Evolutionary conservation across 1,140 invertebrate genomes (phyloP), one percentile per base, ranked within the genome.

Genomic region (Apis cerana): DNA sequence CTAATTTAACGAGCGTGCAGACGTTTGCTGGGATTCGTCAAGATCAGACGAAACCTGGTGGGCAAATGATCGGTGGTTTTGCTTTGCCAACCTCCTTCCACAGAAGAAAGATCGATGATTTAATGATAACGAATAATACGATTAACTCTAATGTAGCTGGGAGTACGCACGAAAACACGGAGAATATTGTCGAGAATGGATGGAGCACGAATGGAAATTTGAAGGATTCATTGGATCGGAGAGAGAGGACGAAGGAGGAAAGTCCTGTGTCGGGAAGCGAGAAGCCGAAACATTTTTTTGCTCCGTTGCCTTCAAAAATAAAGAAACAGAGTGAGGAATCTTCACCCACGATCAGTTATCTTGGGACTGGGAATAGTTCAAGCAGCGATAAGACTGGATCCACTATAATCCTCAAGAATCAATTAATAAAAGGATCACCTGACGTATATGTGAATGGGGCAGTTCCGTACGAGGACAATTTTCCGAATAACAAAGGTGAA

Each of bases 251-350:
- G 2, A 7, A n/a, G 0, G 85, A 78, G 5, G 75, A 80, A n/a
- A 27, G 27, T 10, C 3, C 54, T 4, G 15, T 56, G 2, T 21
- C 33, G 2, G 65, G 19, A 48, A 2, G 48, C 0, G 88, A 85
- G 21, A 91, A 88, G 27, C 91, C 92, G 0, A 94, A 91, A 69
- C 94, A 95, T 52, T 95, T 95, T 71, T 95, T 95, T 72, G 91
- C 94, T 0, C 94, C 94, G 1, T 85, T 95, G 43, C 27, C 84
- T 1, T 65, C 72, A 4, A 93, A 88, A 43, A 17, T 86, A 21
- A 90, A 65, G 19, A 87, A 61, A 13, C 83, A 70, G 13, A 50
- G 61, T 0, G 86, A 81, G 13, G 86, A 88, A 2, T 48, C 80
- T 0, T 83, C 86, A 13, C 84, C 74, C n/a, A 76, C 21, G 71